Percentiles rank a stretch among this genome's conserved stretches.
Conservation (phyloP, 2,797 vertebrate species). For the Microctenopoma lineatum region DNA sequence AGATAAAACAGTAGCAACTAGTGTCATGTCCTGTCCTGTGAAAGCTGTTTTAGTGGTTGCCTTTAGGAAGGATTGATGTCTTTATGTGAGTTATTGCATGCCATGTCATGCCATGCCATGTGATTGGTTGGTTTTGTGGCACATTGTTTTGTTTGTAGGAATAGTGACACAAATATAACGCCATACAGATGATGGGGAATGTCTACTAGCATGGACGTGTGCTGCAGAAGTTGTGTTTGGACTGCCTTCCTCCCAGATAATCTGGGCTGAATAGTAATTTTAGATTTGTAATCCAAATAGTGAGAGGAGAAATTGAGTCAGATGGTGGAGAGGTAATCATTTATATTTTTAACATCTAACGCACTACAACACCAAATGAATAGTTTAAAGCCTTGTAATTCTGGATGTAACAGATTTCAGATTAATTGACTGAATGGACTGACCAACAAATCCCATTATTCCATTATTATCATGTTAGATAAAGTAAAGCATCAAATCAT, state of each 20-base stretch:
- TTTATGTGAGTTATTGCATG: too few relatives aligned
- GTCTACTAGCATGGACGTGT: conserved; percentile 43
- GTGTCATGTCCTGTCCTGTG: too few relatives aligned
- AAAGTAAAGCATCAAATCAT: background rate
- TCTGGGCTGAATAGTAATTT: conserved; percentile 61
- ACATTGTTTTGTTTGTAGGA: too few relatives aligned
- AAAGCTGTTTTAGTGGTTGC: too few relatives aligned
- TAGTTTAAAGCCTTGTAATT: conserved; percentile 22
- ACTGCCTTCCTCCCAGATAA: conserved; percentile 58
- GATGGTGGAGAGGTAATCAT: conserved; percentile 12
- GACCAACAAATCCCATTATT: background rate
- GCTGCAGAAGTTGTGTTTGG: conserved; percentile 45
- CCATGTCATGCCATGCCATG: too few relatives aligned
- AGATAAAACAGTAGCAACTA: too few relatives aligned
- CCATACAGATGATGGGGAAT: background rate
- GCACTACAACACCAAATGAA: conserved; percentile 15
- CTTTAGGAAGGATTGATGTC: too few relatives aligned
- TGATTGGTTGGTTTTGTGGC: too few relatives aligned
- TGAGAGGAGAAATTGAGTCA: conserved; percentile 40
- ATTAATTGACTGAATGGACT: too few relatives aligned
- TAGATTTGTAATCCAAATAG: conserved; percentile 46
- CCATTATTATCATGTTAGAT: too few relatives aligned
- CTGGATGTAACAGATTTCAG: conserved; percentile 6
- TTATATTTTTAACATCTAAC: conserved; percentile 28
- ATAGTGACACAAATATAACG: too few relatives aligned